Conservation (phyloP, 53 echinoderm and acorn worm genomes). For the Mesocentrotus franciscanus region DNA sequence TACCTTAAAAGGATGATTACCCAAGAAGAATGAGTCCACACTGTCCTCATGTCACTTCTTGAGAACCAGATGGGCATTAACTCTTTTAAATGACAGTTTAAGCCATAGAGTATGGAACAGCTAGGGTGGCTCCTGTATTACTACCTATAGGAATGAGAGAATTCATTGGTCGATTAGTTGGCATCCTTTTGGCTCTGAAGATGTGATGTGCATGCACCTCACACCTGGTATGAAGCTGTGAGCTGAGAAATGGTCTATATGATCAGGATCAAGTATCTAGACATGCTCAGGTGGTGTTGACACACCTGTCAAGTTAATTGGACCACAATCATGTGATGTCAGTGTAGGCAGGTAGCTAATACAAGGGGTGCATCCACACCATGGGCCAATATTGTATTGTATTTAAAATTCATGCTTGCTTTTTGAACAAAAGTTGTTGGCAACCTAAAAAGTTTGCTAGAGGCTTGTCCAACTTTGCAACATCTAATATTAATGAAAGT, state of each 20-base stretch:
- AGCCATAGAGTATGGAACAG: too few relatives aligned
- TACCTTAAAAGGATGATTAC: neutral
- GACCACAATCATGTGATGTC: conserved; percentile 7
- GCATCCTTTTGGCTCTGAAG: neutral
- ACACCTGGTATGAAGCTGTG: neutral
- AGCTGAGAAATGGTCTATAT: neutral
- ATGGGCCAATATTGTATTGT: too few relatives aligned
- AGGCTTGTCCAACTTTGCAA: too few relatives aligned
- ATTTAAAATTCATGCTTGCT: neutral
- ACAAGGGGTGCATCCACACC: neutral
- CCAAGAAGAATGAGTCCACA: neutral
- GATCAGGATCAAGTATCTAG: conserved; percentile 40
- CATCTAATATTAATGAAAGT: too few relatives aligned
- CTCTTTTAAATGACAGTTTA: too few relatives aligned
- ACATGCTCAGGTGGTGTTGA: conserved; percentile 39
- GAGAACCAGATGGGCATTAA: neutral
- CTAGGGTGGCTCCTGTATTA: too few relatives aligned
- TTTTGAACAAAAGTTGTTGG: too few relatives aligned
- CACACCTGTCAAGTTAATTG: conserved; percentile 36
- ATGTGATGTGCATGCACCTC: neutral
- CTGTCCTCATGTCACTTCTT: neutral
- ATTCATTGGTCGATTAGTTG: too few relatives aligned
- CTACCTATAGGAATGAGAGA: too few relatives aligned
- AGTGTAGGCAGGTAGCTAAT: conserved; percentile 3
- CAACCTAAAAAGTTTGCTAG: too few relatives aligned